Evolutionary conservation across 2,113 vertebrate species (phyloP), one percentile per base, ranked within the genome.

Genomic region (Dipodomys ordii): DNA sequence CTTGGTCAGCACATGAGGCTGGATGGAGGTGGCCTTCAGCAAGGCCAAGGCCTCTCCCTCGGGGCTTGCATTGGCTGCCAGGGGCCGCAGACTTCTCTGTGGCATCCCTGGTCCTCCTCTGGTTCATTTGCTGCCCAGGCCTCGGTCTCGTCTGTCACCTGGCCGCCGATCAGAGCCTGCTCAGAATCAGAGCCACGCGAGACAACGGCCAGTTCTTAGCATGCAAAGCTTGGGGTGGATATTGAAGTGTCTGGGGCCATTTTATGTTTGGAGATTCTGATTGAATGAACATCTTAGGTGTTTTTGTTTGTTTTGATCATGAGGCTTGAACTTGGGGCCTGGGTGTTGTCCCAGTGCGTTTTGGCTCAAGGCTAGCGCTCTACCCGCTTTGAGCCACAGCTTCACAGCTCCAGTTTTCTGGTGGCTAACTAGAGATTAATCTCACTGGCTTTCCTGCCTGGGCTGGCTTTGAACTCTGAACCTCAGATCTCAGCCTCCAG

Each of bases 181-280:
- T 68, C 76, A 28, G 83, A 77, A 89, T 19, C 83, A n/a, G 49
- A 83, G 83, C 89, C 80, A 81, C 77, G 53, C 22, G n/a, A 84
- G 35, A 35, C 35, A 35, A 35, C 35, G 35, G 35, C 35, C 35
- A 35, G 89, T 62, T 53, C 71, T 83, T 6, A 44, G 83, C 74
- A 30, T 83, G 83, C 71, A 80, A 68, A 68, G 53, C 89, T 81
- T 76, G 90, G 57, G 92, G 91, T 87, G 83, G 88, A 72, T 5
- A 46, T 65, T 12, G 3, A 95, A 92, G 83, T n/a, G 73, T 73
- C 88, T 78, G n/a, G 83, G 76, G 93, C 91, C 94, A 94, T 91
- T 72, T 91, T 91, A 94, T 69, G 93, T 96, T 78, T 87, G 77
- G 92, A 94, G 77, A 88, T 88, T 16, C 76, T 64, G 23, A 76